Percentiles rank a stretch among this genome's conserved stretches.
Evolutionary conservation across 53 echinoderm and acorn worm genomes (phyloP).

Genomic region (Apostichopus leukothele): DNA sequence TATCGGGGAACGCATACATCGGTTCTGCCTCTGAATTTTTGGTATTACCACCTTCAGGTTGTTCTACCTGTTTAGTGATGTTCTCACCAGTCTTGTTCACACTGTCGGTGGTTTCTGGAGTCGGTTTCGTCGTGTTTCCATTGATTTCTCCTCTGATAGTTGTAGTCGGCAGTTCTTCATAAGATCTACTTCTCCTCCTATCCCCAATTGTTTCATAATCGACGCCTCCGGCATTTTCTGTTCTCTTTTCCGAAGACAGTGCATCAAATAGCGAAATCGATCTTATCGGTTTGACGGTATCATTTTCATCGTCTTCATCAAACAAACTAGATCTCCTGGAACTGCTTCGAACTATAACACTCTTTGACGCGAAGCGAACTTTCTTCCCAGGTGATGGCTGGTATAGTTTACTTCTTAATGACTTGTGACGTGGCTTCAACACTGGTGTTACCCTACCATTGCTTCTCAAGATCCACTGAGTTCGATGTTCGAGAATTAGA

Average conservation of each 20-base stretch:
- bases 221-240: not conserved
- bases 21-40: not conserved
- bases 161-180: not conserved
- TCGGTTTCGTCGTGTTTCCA: too few relatives aligned
- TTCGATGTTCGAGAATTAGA: not conserved
- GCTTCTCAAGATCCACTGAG: not conserved
- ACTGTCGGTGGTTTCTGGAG: too few relatives aligned
- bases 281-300: not conserved
- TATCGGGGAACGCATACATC: not conserved
- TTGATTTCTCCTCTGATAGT: too few relatives aligned
- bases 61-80: too few relatives aligned
- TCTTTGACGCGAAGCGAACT: not conserved
- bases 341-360: not conserved
- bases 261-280: not conserved
- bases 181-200: conserved; percentile 9
- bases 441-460: not conserved
- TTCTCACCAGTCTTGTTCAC: too few relatives aligned
- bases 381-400: not conserved
- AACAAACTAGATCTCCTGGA: conserved; percentile 13
- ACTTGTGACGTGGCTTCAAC: not conserved
- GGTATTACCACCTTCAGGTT: too few relatives aligned
- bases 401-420: not conserved
- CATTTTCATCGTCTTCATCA: not conserved
- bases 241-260: not conserved
- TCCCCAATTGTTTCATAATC: not conserved